Evolutionary conservation across 1,140 invertebrate genomes (phyloP).

Genomic region (Anoplophora glabripennis): DNA sequence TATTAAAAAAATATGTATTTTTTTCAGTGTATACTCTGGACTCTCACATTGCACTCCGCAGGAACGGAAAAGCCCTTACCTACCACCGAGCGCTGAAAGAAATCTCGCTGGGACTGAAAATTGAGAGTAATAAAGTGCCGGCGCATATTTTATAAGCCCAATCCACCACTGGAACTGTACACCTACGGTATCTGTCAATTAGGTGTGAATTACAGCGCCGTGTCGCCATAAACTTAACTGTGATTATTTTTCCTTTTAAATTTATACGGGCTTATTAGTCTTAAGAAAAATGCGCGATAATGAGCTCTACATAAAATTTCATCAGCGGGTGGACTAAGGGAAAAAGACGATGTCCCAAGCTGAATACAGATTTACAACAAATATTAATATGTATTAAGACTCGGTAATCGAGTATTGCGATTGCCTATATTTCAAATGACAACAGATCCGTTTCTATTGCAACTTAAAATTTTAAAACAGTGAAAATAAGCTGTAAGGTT

Average conservation of each 20-base stretch:
- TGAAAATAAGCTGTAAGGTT: no score
- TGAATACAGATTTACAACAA: no score
- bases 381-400: no score
- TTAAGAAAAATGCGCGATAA: constrained; percentile 11
- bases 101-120: constrained; percentile 45
- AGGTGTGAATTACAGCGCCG: constrained; percentile 44
- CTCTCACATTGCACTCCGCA: constrained; percentile 1
- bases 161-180: constrained; percentile 38
- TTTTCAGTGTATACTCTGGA: no score
- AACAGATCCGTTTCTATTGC: no score
- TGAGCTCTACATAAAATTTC: constrained; percentile 14
- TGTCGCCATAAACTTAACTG: constrained; percentile 30
- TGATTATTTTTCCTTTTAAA: constrained; percentile 34
- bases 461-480: no score
- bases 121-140: constrained; percentile 47
- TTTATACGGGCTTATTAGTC: constrained; percentile 27
- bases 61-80: constrained; percentile 26
- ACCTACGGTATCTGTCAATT: constrained; percentile 47
- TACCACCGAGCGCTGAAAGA: constrained; percentile 37
- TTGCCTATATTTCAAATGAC: no score
- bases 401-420: no score
- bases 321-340: neutral
- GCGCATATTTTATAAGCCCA: constrained; percentile 42
- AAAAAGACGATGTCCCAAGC: no score
- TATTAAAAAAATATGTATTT: no score